phyloP scores from a whole-genome alignment of 2,797 vertebrate species.

The Lutjanus campechanus region DNA sequence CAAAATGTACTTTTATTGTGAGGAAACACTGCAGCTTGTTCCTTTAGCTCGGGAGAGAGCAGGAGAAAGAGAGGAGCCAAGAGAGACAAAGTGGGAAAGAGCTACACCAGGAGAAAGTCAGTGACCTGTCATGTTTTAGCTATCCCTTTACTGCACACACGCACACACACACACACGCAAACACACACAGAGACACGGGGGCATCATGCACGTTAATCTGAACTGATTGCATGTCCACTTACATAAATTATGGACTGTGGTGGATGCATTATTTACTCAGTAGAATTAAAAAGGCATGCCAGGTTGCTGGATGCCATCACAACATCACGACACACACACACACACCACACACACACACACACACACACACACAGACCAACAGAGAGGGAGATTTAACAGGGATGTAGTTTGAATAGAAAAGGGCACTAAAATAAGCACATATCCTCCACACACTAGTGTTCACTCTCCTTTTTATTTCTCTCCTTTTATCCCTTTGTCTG shows the following conservation, averaged over 20 bases:
- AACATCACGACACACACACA: conserved; percentile 65
- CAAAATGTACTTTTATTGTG: conserved; percentile 1
- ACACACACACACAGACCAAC: conserved; percentile 7
- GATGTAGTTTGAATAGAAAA: conserved; percentile 32
- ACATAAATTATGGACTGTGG: conserved; percentile 86
- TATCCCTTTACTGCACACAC: conserved; percentile 45
- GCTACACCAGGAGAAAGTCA: conserved; percentile 60
- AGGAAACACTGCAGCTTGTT: background rate
- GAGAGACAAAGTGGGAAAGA: conserved; percentile 52
- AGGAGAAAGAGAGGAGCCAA: background rate
- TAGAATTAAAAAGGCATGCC: conserved; percentile 83
- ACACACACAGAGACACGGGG: conserved; percentile 48
- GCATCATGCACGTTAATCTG: conserved; percentile 82
- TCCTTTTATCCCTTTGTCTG: background rate
- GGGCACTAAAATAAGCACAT: conserved; percentile 36
- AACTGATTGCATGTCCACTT: conserved; percentile 89
- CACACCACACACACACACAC: conserved; percentile 34
- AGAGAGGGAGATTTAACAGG: conserved; percentile 13
- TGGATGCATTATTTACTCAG: conserved; percentile 85
- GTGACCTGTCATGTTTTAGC: conserved; percentile 73
- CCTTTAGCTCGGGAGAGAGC: conserved; percentile 22
- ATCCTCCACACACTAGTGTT: background rate
- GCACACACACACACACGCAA: conserved; percentile 32
- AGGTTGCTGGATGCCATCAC: conserved; percentile 71
- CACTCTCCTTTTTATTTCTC: background rate